Conservation (phyloP, 2,888 invertebrate genomes). For the Uloborus plumipes region DNA sequence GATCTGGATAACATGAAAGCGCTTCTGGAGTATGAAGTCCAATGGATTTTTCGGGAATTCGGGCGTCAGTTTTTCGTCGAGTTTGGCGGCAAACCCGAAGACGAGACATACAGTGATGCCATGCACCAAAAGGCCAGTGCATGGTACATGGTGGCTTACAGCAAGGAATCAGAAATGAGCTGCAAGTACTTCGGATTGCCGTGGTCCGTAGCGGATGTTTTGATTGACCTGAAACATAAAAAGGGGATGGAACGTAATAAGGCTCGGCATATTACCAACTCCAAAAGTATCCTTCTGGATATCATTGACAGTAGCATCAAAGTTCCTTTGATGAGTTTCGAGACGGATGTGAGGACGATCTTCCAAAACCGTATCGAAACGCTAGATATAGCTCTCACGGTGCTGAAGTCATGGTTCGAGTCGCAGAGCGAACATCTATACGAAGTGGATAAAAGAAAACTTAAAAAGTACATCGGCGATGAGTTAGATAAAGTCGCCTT, state of each 20-base stretch:
- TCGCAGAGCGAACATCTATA: slow-evolving; percentile 27
- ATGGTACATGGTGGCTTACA: slow-evolving; percentile 58
- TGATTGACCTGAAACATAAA: slow-evolving; percentile 17
- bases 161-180: slow-evolving; percentile 9
- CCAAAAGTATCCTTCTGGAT: slow-evolving; percentile 25
- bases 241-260: not conserved
- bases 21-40: slow-evolving; percentile 42
- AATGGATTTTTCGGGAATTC: slow-evolving; percentile 45
- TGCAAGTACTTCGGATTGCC: slow-evolving; percentile 51
- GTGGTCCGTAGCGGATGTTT: slow-evolving; percentile 53
- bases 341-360: slow-evolving; percentile 4
- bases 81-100: slow-evolving; percentile 35
- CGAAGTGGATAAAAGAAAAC: slow-evolving; percentile 3
- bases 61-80: slow-evolving; percentile 41
- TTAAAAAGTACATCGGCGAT: slow-evolving; percentile 10
- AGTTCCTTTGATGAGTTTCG: not conserved
- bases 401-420: slow-evolving; percentile 38
- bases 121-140: slow-evolving; percentile 63
- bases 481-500: slow-evolving; percentile 20
- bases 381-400: slow-evolving; percentile 18
- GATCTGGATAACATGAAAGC: slow-evolving; percentile 33
- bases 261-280: not conserved
- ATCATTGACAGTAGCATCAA: slow-evolving; percentile 29
- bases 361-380: slow-evolving; percentile 18
- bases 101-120: slow-evolving; percentile 4